Conservation (phyloP, 2,888 invertebrate genomes). For the Mimumesa dahlbomi region DNA sequence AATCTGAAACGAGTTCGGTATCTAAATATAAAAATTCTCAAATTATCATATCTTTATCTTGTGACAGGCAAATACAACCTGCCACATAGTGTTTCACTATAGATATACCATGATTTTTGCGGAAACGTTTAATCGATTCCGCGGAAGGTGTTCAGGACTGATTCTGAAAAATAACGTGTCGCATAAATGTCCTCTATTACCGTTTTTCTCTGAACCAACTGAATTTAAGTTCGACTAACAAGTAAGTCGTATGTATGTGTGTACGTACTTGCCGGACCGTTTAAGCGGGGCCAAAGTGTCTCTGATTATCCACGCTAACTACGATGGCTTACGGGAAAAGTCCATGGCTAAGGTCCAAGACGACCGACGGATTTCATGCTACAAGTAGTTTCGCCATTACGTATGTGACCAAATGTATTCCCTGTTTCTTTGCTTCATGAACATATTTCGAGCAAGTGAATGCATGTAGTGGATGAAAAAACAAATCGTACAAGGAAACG, state of each 20-base stretch:
- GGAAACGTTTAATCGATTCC: not conserved
- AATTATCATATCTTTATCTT: too few relatives aligned
- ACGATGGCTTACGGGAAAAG: constrained; percentile 4
- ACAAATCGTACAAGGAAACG: too few relatives aligned
- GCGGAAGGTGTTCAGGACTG: not conserved
- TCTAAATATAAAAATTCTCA: too few relatives aligned
- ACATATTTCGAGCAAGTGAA: not conserved
- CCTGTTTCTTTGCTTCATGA: not conserved
- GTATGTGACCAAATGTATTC: not conserved
- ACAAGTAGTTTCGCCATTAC: constrained; percentile 3
- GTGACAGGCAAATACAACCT: too few relatives aligned
- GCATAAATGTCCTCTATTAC: not conserved
- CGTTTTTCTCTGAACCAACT: not conserved
- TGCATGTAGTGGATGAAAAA: too few relatives aligned
- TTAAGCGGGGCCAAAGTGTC: not conserved
- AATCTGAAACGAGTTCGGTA: too few relatives aligned
- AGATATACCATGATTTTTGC: not conserved
- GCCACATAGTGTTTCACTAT: too few relatives aligned
- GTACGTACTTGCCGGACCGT: too few relatives aligned
- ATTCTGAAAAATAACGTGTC: not conserved
- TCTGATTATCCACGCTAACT: not conserved
- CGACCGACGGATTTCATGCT: not conserved
- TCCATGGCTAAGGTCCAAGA: constrained; percentile 5
- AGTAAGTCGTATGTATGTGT: too few relatives aligned
- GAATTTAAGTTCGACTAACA: not conserved